Percentiles rank a stretch among this genome's conserved stretches.
phyloP scores from a whole-genome alignment of 2,113 vertebrate genomes.

The Rhabdomys dilectus region DNA sequence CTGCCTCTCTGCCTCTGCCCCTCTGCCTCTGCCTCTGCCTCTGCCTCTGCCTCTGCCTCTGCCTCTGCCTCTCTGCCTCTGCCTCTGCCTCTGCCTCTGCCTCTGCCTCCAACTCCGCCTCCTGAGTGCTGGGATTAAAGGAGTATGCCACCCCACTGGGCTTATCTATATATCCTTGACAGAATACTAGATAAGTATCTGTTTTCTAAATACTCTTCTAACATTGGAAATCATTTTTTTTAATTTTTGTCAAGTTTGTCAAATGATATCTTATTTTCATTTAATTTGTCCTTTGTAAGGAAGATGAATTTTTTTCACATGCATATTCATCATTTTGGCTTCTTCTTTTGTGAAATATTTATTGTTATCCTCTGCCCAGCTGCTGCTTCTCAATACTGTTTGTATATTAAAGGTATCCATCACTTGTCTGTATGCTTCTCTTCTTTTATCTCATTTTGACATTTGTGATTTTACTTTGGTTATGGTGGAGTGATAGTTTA shows the following conservation, averaged over 20 bases:
- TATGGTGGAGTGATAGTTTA: not conserved
- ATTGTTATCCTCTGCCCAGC: not conserved
- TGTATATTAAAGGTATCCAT: not conserved
- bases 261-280: not conserved
- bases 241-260: not conserved
- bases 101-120: not conserved
- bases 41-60: not conserved
- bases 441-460: conserved; percentile 47
- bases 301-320: conserved; percentile 15
- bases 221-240: not conserved
- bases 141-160: fast-evolving
- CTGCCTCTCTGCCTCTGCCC: not conserved
- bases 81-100: not conserved
- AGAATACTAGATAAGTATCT: not conserved
- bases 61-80: not conserved
- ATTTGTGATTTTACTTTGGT: conserved; percentile 32
- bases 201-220: conserved; percentile 18
- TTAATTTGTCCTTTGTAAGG: conserved; percentile 4
- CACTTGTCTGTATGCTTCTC: not conserved
- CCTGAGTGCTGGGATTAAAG: not conserved
- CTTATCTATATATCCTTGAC: not conserved
- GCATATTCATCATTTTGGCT: not conserved
- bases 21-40: not conserved
- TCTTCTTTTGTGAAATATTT: not conserved
- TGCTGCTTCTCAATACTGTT: conserved; percentile 21